These are phyloP conservation scores for Ptilodon capucinus DNA, from an alignment of 2,888 invertebrate genomes.

Conservation along the genomic window DNA sequence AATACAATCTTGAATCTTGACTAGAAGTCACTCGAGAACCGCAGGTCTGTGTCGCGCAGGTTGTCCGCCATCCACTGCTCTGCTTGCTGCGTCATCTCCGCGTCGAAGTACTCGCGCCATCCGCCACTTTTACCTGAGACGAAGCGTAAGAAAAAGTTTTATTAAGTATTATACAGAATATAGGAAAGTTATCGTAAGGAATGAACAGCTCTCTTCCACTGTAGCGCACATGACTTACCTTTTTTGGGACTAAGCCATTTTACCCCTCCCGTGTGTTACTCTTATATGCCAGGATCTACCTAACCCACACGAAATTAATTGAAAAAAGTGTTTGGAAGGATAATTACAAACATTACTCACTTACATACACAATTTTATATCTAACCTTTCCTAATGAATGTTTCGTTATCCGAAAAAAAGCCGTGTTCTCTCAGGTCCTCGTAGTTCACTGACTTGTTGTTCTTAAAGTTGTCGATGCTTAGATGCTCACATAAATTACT, in stretches of 20 bases:
- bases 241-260: too few species aligned
- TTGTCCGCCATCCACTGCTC: conserved; percentile 85
- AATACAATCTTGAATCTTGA: neutral
- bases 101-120: conserved; percentile 86
- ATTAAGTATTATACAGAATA: too few species aligned
- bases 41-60: conserved; percentile 57
- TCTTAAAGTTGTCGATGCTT: conserved; percentile 87
- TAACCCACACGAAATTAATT: too few species aligned
- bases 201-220: too few species aligned
- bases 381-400: conserved; percentile 31
- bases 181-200: too few species aligned
- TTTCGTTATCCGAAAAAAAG: conserved; percentile 8
- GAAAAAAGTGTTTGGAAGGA: too few species aligned
- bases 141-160: too few species aligned
- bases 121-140: conserved; percentile 37
- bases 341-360: too few species aligned
- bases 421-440: conserved; percentile 8
- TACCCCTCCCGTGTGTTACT: too few species aligned
- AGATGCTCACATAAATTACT: conserved; percentile 83
- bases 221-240: too few species aligned
- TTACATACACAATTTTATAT: conserved; percentile 6
- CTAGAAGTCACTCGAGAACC: conserved; percentile 8
- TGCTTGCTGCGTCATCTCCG: conserved; percentile 82
- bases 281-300: too few species aligned
- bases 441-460: conserved; percentile 80